Evolutionary conservation across 2,888 invertebrate genomes (phyloP).

Genomic region (Bugula neritina): DNA sequence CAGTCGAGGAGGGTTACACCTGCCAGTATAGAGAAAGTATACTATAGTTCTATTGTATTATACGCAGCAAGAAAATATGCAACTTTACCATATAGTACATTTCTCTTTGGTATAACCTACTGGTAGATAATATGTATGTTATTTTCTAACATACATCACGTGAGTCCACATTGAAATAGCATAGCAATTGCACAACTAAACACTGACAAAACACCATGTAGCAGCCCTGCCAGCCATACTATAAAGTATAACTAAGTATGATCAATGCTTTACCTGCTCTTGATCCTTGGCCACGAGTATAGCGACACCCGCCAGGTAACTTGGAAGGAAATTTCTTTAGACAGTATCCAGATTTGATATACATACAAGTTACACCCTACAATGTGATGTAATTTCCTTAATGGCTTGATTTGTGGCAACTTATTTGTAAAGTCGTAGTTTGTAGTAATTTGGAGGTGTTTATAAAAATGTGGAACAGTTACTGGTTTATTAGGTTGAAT

Average conservation of each 20-base stretch:
- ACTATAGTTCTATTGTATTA: background rate
- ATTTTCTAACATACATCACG: too few relatives aligned
- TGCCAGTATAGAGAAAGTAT: too few relatives aligned
- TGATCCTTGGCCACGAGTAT: constrained; percentile 27
- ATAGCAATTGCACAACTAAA: too few relatives aligned
- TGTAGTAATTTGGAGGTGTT: constrained; percentile 24
- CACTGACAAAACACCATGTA: too few relatives aligned
- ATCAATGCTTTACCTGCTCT: constrained; percentile 2
- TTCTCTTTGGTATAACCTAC: too few relatives aligned
- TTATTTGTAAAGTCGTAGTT: too few relatives aligned
- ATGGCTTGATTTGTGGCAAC: background rate
- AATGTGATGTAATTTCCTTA: constrained; percentile 43
- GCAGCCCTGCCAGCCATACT: too few relatives aligned
- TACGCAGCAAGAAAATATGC: background rate
- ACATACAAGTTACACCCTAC: constrained; percentile 67
- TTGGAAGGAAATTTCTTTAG: constrained; percentile 60
- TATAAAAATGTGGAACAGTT: constrained; percentile 4
- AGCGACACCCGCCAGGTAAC: constrained; percentile 66
- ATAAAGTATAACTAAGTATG: too few relatives aligned
- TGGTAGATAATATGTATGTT: too few relatives aligned
- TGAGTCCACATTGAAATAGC: too few relatives aligned
- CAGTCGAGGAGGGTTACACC: constrained; percentile 72
- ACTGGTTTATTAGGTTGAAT: too few relatives aligned
- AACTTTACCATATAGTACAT: too few relatives aligned
- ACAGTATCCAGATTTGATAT: constrained; percentile 62